A percentile compares a stretch with the other conserved stretches of the same genome.
Evolutionary conservation across 2,797 vertebrate species (phyloP).

Genomic region (Cyclopterus lumpus): DNA sequence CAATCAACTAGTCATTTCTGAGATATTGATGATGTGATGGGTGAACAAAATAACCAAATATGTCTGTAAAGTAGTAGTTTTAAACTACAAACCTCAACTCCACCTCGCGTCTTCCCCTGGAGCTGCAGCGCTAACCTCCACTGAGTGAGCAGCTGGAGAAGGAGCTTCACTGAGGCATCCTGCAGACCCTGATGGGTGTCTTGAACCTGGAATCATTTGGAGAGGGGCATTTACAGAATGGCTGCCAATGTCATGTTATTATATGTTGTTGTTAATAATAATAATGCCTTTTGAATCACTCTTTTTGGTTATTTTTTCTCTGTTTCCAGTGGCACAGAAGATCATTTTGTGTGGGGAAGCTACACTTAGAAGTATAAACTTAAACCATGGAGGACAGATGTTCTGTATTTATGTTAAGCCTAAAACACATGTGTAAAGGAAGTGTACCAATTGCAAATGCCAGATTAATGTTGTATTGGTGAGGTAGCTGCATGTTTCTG

Average conservation of each 20-base stretch:
- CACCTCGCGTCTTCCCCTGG: constrained; percentile 79
- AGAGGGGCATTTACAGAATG: not conserved
- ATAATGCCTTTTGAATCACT: not conserved
- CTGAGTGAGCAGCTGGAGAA: constrained; percentile 96
- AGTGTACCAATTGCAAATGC: not conserved
- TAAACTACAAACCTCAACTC: constrained; percentile 77
- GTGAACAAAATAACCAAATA: not conserved
- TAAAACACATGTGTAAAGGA: not conserved
- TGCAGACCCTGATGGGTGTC: constrained; percentile 95
- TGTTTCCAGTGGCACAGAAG: not conserved
- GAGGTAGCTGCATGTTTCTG: not conserved
- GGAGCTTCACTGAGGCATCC: constrained; percentile 95
- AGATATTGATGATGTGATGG: not conserved
- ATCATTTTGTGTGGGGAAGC: not conserved
- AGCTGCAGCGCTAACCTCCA: constrained; percentile 95
- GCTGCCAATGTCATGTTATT: not conserved
- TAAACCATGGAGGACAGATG: not conserved
- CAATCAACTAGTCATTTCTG: not conserved
- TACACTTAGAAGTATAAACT: not conserved
- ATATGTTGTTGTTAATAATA: not conserved
- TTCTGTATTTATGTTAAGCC: not conserved
- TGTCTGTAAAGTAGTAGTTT: not conserved
- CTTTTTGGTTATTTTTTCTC: not conserved
- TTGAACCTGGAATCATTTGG: constrained; percentile 81
- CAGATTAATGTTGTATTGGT: not conserved